These are phyloP conservation scores for Sciurus carolinensis DNA, from an alignment of 2,797 vertebrate species.

Conservation along the genomic window DNA sequence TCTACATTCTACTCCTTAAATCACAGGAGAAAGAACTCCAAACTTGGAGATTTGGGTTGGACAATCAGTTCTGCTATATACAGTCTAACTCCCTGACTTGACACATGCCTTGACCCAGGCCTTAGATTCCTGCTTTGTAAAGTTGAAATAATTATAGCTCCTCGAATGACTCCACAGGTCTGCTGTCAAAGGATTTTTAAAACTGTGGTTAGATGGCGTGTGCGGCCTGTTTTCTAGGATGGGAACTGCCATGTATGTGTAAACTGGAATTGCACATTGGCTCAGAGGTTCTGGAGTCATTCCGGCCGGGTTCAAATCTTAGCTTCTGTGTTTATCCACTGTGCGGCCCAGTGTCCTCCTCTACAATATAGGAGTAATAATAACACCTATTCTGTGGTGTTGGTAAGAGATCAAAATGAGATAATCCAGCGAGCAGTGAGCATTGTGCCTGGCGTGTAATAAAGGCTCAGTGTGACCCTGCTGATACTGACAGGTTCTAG, in stretches of 20 bases:
- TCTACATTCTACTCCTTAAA: not conserved
- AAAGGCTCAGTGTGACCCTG: not conserved
- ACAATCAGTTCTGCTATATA: not conserved
- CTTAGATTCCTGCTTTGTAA: constrained; percentile 2
- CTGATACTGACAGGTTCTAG: not conserved
- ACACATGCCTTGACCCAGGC: not conserved
- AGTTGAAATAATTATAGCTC: not conserved
- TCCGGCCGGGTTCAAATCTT: not conserved
- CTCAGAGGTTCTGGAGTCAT: not conserved
- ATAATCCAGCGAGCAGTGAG: not conserved
- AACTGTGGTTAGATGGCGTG: not conserved
- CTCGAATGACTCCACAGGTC: not conserved
- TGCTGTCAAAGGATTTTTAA: not conserved
- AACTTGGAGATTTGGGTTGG: not conserved
- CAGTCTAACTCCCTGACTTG: not conserved
- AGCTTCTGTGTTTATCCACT: not conserved
- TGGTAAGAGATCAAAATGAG: not conserved
- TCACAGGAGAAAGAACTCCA: not conserved
- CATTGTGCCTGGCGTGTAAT: not conserved
- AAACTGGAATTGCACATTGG: not conserved
- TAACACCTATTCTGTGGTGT: not conserved
- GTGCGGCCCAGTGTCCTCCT: not conserved
- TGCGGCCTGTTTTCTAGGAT: not conserved
- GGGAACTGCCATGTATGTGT: not conserved
- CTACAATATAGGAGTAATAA: not conserved